A percentile compares a stretch with the other conserved stretches of the same genome.
Evolutionary conservation across 2,113 vertebrate species (phyloP).

Genomic region (Phrynocephalus versicolor): DNA sequence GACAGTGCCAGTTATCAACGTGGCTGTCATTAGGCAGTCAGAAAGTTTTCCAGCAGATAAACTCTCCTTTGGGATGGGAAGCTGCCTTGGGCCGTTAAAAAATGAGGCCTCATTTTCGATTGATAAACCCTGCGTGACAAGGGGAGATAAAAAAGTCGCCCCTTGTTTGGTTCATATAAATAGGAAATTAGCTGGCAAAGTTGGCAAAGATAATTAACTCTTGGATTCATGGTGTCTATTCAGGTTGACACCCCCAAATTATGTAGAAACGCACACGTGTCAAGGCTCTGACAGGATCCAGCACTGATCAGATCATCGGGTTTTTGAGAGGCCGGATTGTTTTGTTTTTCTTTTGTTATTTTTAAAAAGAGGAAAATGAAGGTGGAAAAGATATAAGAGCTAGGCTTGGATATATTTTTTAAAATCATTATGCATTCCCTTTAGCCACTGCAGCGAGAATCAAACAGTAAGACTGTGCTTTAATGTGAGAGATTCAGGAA

Average conservation of each 20-base stretch:
- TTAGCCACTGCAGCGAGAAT: conserved; percentile 66
- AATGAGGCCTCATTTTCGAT: conserved; percentile 86
- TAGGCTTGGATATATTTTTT: conserved; percentile 72
- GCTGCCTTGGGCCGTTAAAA: conserved; percentile 78
- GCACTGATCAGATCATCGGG: conserved; percentile 92
- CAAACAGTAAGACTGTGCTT: conserved; percentile 61
- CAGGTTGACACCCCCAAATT: conserved; percentile 91
- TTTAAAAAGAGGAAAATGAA: background rate
- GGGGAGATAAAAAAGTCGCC: conserved; percentile 83
- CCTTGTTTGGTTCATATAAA: conserved; percentile 88
- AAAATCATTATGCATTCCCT: conserved; percentile 64
- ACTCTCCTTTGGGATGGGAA: conserved; percentile 79
- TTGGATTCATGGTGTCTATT: conserved; percentile 87
- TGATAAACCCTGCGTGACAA: conserved; percentile 89
- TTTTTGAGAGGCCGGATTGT: conserved; percentile 90
- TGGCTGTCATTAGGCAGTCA: conserved; percentile 78
- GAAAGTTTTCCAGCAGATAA: conserved; percentile 81
- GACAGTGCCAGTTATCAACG: conserved; percentile 74
- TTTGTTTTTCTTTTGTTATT: background rate
- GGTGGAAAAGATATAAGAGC: conserved; percentile 79
- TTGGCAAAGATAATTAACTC: conserved; percentile 97
- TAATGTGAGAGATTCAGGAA: conserved; percentile 61
- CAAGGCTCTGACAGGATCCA: conserved; percentile 88
- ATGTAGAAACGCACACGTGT: conserved; percentile 89
- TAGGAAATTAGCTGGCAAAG: conserved; percentile 91